Percentiles rank a stretch among this genome's conserved stretches.
Evolutionary conservation across 2,113 vertebrate species (phyloP).

Genomic region (Phalacrocorax brasilianus): DNA sequence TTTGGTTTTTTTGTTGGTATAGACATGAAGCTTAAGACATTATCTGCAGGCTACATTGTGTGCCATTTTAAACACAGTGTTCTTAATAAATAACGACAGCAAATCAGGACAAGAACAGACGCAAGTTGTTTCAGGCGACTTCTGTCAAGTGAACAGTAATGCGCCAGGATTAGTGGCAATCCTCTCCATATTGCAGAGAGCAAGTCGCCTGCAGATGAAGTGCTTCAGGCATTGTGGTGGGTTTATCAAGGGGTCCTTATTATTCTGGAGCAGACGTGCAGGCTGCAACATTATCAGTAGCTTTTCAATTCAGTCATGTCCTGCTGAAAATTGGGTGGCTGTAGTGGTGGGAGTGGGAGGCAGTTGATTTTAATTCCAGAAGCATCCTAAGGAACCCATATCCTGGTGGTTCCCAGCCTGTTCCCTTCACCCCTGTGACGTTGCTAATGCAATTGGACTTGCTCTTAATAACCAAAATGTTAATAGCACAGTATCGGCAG

Average conservation of each 20-base stretch:
- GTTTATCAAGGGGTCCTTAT: constrained; percentile 65
- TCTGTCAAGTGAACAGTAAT: constrained; percentile 73
- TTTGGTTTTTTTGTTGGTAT: constrained; percentile 33
- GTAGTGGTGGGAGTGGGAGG: not conserved
- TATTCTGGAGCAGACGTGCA: constrained; percentile 35
- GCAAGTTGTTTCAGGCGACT: constrained; percentile 70
- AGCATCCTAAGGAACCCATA: not conserved
- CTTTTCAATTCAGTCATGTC: not conserved
- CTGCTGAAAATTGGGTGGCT: not conserved
- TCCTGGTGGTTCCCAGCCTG: not conserved
- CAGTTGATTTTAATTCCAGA: not conserved
- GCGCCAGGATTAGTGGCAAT: constrained; percentile 66
- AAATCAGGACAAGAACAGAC: constrained; percentile 71
- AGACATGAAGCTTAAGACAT: constrained; percentile 58
- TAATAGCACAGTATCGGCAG: not conserved
- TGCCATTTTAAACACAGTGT: constrained; percentile 63
- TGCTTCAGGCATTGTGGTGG: constrained; percentile 50
- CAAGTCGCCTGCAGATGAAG: constrained; percentile 62
- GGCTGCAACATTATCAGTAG: constrained; percentile 3
- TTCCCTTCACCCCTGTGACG: not conserved
- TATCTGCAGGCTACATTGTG: constrained; percentile 65
- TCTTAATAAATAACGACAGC: constrained; percentile 73
- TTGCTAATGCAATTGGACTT: not conserved
- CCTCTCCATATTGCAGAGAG: constrained; percentile 69
- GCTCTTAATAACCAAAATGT: not conserved